Percentiles rank a stretch among this genome's conserved stretches.
These are phyloP conservation scores for Argyrosomus regius DNA, from an alignment of 2,797 vertebrate genomes.

Conservation along the genomic window DNA sequence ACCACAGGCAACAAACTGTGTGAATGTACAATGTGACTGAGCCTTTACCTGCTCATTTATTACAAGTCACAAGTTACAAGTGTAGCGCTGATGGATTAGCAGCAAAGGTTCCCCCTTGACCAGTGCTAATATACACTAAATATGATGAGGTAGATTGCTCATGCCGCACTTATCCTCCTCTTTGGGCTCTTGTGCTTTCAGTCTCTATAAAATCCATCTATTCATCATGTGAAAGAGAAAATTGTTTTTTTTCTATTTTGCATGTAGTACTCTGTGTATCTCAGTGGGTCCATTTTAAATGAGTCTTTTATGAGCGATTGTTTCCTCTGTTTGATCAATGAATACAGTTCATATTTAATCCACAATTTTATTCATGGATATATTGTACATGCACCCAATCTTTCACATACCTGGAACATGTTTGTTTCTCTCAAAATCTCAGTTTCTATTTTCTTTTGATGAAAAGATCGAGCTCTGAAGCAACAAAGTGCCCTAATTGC, in stretches of 20 bases:
- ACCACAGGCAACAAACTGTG: not conserved
- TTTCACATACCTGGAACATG: not conserved
- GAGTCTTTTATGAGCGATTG: not conserved
- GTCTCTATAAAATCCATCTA: not conserved
- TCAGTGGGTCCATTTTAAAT: not conserved
- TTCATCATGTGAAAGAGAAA: not conserved
- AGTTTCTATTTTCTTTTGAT: constrained; percentile 41
- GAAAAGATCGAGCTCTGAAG: constrained; percentile 49
- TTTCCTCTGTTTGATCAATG: constrained; percentile 2
- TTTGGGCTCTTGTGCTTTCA: not conserved
- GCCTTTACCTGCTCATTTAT: not conserved
- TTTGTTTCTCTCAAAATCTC: constrained; percentile 7
- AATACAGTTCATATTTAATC: constrained; percentile 15
- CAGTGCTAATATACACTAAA: not conserved
- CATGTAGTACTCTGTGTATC: too few relatives aligned
- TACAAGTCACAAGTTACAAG: not conserved
- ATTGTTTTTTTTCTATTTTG: not conserved
- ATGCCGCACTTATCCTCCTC: not conserved
- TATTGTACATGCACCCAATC: not conserved
- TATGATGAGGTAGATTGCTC: not conserved
- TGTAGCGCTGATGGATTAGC: constrained; percentile 1
- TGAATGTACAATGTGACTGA: not conserved
- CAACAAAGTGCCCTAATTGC: constrained; percentile 70
- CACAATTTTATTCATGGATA: not conserved
- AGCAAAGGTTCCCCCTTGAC: not conserved